Conservation (phyloP, 2,797 vertebrate genomes). For the Etheostoma perlongum region DNA sequence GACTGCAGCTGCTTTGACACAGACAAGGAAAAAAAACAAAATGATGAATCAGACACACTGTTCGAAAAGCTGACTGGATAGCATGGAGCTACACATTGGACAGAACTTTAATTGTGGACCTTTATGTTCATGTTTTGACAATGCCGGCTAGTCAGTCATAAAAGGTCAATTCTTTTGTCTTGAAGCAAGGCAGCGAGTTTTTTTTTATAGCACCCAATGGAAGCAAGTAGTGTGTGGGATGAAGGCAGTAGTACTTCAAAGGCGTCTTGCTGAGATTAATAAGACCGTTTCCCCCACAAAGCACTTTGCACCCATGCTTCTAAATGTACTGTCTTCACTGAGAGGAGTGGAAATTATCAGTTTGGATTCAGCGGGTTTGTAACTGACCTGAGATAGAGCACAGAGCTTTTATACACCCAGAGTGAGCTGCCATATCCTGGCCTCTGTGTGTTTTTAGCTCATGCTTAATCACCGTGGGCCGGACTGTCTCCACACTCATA, state of each 20-base stretch:
- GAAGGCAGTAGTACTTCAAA: conserved; percentile 51
- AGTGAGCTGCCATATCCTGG: conserved; percentile 88
- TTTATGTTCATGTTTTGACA: conserved; percentile 40
- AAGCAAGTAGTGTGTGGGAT: conserved; percentile 34
- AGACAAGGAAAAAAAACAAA: conserved; percentile 52
- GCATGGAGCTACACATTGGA: conserved; percentile 46
- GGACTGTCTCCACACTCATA: conserved; percentile 93
- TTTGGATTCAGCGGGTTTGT: conserved; percentile 73
- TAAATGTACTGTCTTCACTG: conserved; percentile 61
- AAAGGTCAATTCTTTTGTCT: conserved; percentile 37
- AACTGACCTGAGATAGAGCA: conserved; percentile 91
- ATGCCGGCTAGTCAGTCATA: conserved; percentile 26
- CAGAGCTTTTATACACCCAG: conserved; percentile 89
- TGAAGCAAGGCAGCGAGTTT: conserved; percentile 17
- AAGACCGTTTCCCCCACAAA: conserved; percentile 33
- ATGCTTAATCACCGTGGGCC: conserved; percentile 92
- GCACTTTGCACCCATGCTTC: conserved; percentile 49
- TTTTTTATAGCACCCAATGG: conserved; percentile 41
- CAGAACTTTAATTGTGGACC: conserved; percentile 41
- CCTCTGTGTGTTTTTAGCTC: conserved; percentile 91
- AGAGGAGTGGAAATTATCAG: conserved; percentile 66
- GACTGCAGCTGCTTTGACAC: conserved; percentile 70
- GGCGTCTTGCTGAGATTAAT: conserved; percentile 50
- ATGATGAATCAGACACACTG: conserved; percentile 54
- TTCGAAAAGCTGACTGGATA: conserved; percentile 36